Conservation (phyloP, 2,888 invertebrate genomes). For the Rotaria sp. region DNA sequence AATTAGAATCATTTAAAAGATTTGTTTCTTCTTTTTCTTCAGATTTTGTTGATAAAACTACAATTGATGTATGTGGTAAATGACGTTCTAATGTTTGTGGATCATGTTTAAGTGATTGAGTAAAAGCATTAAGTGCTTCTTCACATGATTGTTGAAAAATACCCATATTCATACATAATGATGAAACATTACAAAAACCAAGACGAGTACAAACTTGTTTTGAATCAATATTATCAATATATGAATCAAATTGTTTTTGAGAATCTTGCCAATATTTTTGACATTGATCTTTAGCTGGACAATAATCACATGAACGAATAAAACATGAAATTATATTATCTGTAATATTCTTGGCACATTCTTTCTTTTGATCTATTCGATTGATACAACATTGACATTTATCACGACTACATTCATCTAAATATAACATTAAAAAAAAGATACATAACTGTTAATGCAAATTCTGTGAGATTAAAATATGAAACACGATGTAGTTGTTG, state of each 20-base stretch:
- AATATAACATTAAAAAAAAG: no score
- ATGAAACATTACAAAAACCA: background rate
- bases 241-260: background rate
- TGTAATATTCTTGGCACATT: background rate
- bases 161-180: background rate
- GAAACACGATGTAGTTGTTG: no score
- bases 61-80: background rate
- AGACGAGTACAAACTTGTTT: background rate
- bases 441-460: no score
- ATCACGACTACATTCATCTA: constrained; percentile 8
- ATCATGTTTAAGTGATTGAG: background rate
- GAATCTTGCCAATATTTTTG: background rate
- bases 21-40: background rate
- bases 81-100: background rate
- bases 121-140: background rate
- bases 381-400: constrained; percentile 14
- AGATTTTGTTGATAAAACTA: background rate
- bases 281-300: background rate
- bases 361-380: background rate
- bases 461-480: no score
- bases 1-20: background rate
- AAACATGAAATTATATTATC: background rate
- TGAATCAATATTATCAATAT: background rate
- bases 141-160: background rate
- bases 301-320: background rate